Percentiles rank a stretch among this genome's conserved stretches.
Evolutionary conservation across 2,797 vertebrate genomes (phyloP).

Genomic region (Alauda arvensis): DNA sequence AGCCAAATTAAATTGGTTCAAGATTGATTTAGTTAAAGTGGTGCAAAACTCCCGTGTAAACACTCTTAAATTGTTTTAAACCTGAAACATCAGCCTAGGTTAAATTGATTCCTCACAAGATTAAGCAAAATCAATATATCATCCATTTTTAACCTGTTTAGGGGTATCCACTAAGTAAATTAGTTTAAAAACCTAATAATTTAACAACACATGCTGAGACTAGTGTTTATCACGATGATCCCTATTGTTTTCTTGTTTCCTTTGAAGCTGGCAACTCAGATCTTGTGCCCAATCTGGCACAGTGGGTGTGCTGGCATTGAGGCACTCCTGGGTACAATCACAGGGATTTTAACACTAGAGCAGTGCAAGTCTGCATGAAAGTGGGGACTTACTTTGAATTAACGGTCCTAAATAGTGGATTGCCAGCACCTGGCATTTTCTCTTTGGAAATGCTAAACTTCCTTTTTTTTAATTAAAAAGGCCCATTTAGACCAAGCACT

Average conservation of each 20-base stretch:
- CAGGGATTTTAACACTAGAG: not conserved
- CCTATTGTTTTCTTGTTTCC: not conserved
- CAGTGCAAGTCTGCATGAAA: not conserved
- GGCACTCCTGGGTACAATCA: not conserved
- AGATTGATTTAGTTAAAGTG: constrained; percentile 12
- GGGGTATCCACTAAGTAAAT: constrained; percentile 3
- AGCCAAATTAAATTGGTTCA: constrained; percentile 14
- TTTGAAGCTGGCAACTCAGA: not conserved
- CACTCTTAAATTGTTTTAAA: constrained; percentile 23
- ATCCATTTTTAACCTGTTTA: constrained; percentile 38
- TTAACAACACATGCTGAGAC: not conserved
- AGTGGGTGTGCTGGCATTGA: not conserved
- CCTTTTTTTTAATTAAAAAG: not conserved
- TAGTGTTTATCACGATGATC: not conserved
- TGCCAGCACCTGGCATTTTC: not conserved
- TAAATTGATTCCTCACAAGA: constrained; percentile 19
- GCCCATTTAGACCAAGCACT: not conserved
- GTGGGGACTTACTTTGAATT: not conserved
- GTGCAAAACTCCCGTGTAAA: not conserved
- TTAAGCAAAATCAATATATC: constrained; percentile 36
- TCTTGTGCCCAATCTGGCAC: not conserved
- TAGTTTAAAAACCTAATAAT: constrained; percentile 6
- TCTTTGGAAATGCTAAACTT: not conserved
- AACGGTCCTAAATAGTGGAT: not conserved
- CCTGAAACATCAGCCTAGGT: not conserved